Evolutionary conservation across 2,797 vertebrate genomes (phyloP), one percentile per base, ranked within the genome.

Genomic region (Eulemur albifrons): DNA sequence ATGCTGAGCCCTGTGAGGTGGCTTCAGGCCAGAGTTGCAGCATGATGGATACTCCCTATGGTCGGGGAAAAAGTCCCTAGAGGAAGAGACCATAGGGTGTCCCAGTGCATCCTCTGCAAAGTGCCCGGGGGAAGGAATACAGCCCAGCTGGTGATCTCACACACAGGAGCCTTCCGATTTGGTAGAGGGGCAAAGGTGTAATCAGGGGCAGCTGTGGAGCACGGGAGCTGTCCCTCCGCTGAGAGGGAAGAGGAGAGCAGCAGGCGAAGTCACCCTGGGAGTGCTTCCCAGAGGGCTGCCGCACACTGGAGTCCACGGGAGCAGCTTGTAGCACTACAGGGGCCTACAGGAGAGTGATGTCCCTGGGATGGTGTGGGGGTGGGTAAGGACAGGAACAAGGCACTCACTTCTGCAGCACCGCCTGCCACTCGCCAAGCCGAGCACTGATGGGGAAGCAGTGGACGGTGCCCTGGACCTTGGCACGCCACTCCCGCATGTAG

Each of bases 401-500:
- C 77, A 98, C 99, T 99, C 98, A 99, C 99, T 99, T 99, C 98
- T 99, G 99, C 96, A 99, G 99, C 98, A 99, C 99, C 11, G 99
- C 99, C 98, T 99, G 99, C 99, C 99, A 99, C 98, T 99, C 99
- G 67, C 99, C 99, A 94, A 99, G 99, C 96, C 99, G 98, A 98
- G 99, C 99, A 98, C 99, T 99, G 32, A 99, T 99, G 96, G 99
- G 99, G 97, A 99, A 99, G 94, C 99, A 99, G 76, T 99, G 99
- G 75, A 99, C 99, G 98, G 99, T 99, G 98, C 99, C 99, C 70
- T 99, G 99, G 97, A 99, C 99, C 99, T 99, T 99, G 8, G 99
- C 99, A 97, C 99, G 98, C 99, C 99, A 99, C 94, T 99, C 99
- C 72, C 99, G 99, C 99, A 99, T 99, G 99, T 99, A 99, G 99